These are phyloP conservation scores for Grantiella picta DNA, from an alignment of 2,113 vertebrate genomes.

Conservation along the genomic window DNA sequence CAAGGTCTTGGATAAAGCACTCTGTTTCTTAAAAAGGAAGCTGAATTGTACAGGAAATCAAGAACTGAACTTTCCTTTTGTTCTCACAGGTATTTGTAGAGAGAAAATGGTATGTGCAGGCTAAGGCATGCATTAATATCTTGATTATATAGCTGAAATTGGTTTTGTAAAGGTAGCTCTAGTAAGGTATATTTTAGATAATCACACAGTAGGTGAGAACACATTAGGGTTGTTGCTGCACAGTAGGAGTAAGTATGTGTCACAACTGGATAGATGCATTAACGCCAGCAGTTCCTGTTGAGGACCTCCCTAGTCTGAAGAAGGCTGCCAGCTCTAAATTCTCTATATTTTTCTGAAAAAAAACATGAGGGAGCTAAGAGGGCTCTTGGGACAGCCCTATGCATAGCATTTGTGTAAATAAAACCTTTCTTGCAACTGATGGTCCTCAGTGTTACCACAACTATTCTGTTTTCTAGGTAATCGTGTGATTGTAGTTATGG, in stretches of 20 bases:
- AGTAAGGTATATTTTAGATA: neutral
- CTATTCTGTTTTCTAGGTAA: neutral
- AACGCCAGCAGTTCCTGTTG: neutral
- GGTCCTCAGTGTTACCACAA: neutral
- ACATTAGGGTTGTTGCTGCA: neutral
- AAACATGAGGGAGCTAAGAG: neutral
- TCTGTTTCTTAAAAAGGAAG: neutral
- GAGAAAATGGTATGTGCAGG: neutral
- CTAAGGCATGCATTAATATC: neutral
- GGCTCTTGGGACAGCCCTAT: neutral
- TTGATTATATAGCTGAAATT: neutral
- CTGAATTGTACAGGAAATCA: neutral
- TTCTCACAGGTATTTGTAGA: neutral
- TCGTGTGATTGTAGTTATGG: accelerated
- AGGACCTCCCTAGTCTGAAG: neutral
- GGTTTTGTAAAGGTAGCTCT: neutral
- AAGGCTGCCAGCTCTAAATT: neutral
- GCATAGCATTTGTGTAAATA: neutral
- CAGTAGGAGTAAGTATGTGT: neutral
- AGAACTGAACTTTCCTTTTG: neutral
- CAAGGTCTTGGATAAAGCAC: neutral
- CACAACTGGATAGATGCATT: neutral
- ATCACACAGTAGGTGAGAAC: neutral
- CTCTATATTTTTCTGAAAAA: neutral
- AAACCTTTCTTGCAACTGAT: neutral